These are phyloP conservation scores for Ruditapes philippinarum DNA, from an alignment of 1,140 invertebrate species.

Conservation along the genomic window DNA sequence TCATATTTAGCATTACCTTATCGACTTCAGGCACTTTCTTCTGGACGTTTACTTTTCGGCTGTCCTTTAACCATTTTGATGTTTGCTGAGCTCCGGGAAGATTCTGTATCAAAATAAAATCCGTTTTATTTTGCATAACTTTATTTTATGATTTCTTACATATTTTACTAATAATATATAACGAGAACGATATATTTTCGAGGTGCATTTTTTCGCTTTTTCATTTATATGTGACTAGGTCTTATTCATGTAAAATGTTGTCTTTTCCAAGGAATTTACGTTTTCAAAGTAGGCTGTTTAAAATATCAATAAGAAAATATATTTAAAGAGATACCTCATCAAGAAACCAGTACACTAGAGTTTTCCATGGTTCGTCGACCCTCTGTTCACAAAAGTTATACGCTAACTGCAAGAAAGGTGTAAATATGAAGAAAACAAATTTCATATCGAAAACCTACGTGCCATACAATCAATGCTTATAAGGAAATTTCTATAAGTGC, in stretches of 20 bases:
- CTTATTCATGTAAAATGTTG: too few relatives aligned
- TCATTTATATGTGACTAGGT: too few relatives aligned
- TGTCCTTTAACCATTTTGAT: constrained; percentile 10
- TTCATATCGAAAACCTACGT: too few relatives aligned
- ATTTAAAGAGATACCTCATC: neutral
- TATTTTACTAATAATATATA: too few relatives aligned
- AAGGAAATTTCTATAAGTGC: too few relatives aligned
- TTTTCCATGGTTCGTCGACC: neutral
- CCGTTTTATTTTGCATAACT: too few relatives aligned
- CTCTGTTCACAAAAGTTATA: neutral
- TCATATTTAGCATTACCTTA: neutral
- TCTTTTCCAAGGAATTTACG: too few relatives aligned
- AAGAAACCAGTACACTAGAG: neutral
- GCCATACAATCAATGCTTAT: too few relatives aligned
- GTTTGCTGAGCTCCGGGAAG: neutral
- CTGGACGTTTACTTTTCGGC: neutral
- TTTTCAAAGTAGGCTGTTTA: too few relatives aligned
- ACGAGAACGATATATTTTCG: neutral
- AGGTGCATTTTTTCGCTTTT: neutral
- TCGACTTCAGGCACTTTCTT: neutral
- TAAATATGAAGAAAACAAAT: too few relatives aligned
- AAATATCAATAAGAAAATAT: too few relatives aligned
- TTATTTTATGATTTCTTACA: too few relatives aligned
- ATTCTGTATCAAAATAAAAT: neutral
- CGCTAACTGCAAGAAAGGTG: neutral